A percentile compares a stretch with the other conserved stretches of the same genome.
Evolutionary conservation across 2,888 invertebrate species (phyloP).

Genomic region (Aplocera efformata): DNA sequence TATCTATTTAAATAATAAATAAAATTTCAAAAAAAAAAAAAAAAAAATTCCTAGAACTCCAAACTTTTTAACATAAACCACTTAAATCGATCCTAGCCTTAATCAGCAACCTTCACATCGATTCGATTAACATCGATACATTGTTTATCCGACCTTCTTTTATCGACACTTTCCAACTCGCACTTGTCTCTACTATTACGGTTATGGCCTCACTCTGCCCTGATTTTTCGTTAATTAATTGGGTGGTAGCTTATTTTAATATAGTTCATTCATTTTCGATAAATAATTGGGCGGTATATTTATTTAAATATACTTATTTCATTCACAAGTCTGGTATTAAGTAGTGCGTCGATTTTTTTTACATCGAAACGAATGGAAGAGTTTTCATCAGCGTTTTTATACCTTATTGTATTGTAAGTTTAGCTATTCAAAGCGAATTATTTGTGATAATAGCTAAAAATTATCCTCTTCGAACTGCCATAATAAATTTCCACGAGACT

Average conservation of each 20-base stretch:
- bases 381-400: no score
- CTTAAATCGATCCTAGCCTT: constrained; percentile 7
- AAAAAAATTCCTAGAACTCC: no score
- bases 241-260: constrained; percentile 35
- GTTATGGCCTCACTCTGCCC: constrained; percentile 50
- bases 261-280: constrained; percentile 42
- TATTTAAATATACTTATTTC: constrained; percentile 29
- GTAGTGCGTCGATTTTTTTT: no score
- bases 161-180: constrained; percentile 51
- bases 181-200: constrained; percentile 51
- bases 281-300: constrained; percentile 10
- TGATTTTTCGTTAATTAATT: constrained; percentile 55
- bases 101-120: constrained; percentile 21
- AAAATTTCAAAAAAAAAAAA: no score
- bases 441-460: no score
- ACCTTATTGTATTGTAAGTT: no score
- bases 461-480: no score
- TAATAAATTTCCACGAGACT: no score
- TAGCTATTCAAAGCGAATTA: no score
- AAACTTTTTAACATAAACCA: no score
- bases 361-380: no score
- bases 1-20: no score
- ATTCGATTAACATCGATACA: constrained; percentile 33
- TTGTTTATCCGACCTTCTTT: constrained; percentile 51
- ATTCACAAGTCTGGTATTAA: constrained; percentile 17